Conservation (phyloP, 2,797 vertebrate genomes). For the Psittacula echo region DNA sequence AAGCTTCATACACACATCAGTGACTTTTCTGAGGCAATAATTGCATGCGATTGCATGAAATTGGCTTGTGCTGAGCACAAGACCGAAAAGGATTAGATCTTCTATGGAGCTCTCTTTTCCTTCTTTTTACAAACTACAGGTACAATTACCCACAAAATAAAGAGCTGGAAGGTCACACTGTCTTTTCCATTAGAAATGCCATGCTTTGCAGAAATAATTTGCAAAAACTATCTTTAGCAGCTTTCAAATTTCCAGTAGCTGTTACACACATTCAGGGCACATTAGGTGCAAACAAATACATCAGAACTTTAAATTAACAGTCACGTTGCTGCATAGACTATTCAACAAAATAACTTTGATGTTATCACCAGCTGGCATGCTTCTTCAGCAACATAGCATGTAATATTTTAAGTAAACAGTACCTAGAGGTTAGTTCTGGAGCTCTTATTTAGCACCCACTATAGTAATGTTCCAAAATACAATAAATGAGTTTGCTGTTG, state of each 20-base stretch:
- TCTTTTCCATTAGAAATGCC: background rate
- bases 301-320: background rate
- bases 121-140: background rate
- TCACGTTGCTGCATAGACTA: background rate
- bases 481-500: background rate
- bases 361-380: background rate
- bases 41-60: background rate
- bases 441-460: background rate
- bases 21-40: background rate
- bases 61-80: background rate
- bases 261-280: background rate
- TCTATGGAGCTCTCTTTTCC: background rate
- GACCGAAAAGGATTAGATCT: background rate
- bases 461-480: background rate
- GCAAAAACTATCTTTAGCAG: background rate
- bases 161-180: background rate
- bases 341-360: background rate
- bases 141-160: background rate
- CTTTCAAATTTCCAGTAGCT: background rate
- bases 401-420: background rate
- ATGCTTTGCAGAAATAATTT: background rate
- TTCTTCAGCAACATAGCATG: background rate
- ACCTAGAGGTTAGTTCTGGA: background rate
- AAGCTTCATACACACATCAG: background rate
- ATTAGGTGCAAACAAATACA: slow-evolving; percentile 4